Percentiles rank a stretch among this genome's conserved stretches.
Conservation (phyloP, 1,140 invertebrate genomes). For the Odontomachus brunneus region DNA sequence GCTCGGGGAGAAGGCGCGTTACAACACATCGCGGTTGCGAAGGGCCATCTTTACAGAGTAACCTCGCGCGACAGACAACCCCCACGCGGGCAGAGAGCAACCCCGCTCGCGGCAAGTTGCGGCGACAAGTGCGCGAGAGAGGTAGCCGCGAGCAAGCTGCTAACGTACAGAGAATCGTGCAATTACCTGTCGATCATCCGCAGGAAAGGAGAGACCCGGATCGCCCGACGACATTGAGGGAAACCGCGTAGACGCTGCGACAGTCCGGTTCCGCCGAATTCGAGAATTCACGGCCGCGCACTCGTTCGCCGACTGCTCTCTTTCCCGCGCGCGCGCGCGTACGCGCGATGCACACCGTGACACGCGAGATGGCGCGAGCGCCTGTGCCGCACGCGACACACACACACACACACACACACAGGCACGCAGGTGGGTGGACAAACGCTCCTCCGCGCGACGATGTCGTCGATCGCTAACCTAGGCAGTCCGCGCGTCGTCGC, state of each 20-base stretch:
- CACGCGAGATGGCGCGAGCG: too few relatives aligned
- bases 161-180: not conserved
- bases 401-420: not conserved
- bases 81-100: too few relatives aligned
- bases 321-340: slow-evolving; percentile 49
- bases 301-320: slow-evolving; percentile 53
- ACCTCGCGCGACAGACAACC: too few relatives aligned
- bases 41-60: too few relatives aligned
- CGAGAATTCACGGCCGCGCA: slow-evolving; percentile 38
- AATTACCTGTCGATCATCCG: slow-evolving; percentile 28
- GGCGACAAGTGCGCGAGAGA: too few relatives aligned
- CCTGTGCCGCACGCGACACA: not conserved
- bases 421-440: slow-evolving; percentile 53
- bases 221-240: slow-evolving; percentile 24
- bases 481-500: slow-evolving; percentile 61
- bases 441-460: slow-evolving; percentile 45
- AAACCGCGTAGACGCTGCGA: slow-evolving; percentile 19
- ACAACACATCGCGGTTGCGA: too few relatives aligned
- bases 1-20: too few relatives aligned
- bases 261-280: slow-evolving; percentile 24
- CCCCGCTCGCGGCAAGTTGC: too few relatives aligned
- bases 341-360: too few relatives aligned
- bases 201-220: not conserved
- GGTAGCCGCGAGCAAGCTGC: not conserved
- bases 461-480: slow-evolving; percentile 57